These are phyloP conservation scores for Aptenodytes patagonicus DNA, from an alignment of 2,113 vertebrate species.

Conservation along the genomic window DNA sequence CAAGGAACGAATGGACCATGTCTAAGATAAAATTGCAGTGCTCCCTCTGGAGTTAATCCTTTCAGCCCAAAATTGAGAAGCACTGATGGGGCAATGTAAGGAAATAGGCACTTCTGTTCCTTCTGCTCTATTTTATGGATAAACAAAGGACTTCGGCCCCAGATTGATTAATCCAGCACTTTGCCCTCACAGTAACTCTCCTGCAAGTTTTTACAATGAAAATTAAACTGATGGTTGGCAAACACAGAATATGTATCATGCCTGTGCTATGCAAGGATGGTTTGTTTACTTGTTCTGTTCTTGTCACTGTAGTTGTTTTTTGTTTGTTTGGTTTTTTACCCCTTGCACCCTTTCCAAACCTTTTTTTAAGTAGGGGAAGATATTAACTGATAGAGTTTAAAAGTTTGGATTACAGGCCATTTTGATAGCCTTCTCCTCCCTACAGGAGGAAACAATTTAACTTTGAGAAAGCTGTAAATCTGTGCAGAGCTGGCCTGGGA, in stretches of 20 bases:
- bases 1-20: background rate
- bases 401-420: background rate
- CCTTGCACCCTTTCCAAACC: background rate
- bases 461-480: background rate
- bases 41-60: constrained; percentile 2
- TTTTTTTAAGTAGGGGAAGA: background rate
- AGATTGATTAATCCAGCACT: background rate
- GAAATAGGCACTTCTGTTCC: background rate
- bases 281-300: background rate
- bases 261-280: background rate
- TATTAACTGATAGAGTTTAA: background rate
- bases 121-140: background rate
- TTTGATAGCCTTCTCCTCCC: background rate
- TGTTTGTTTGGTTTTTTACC: background rate
- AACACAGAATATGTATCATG: background rate
- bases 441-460: background rate
- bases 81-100: background rate
- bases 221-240: background rate
- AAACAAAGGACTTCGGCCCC: background rate
- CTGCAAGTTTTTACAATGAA: background rate
- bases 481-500: background rate
- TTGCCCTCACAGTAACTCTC: background rate
- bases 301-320: background rate
- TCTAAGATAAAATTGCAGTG: background rate
- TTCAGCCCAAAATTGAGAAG: background rate